A percentile compares a stretch with the other conserved stretches of the same genome.
Conservation (phyloP, 2,888 invertebrate species). For the Cantharis rustica region DNA sequence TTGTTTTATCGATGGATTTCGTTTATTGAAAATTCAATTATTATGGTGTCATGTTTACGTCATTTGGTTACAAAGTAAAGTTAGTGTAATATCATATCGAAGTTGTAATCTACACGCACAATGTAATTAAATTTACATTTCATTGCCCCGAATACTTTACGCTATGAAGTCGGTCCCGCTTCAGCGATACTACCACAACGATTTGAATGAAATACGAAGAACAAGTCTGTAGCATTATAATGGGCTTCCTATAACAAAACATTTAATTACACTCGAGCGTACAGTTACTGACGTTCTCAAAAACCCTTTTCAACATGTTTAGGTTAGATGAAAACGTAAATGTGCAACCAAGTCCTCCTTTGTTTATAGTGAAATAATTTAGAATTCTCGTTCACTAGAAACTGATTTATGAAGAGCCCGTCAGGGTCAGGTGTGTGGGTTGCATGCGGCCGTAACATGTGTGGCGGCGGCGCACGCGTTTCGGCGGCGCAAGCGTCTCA, state of each 20-base stretch:
- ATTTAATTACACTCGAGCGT: slow-evolving; percentile 28
- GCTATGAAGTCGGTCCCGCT: slow-evolving; percentile 12
- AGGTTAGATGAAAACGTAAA: slow-evolving; percentile 23
- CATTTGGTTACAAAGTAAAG: slow-evolving; percentile 21
- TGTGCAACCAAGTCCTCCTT: slow-evolving; percentile 24
- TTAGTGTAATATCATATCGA: slow-evolving; percentile 28
- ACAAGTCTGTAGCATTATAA: slow-evolving; percentile 26
- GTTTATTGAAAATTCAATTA: slow-evolving; percentile 22
- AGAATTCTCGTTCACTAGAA: slow-evolving; percentile 29
- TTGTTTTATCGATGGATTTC: slow-evolving; percentile 11
- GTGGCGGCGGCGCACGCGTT: slow-evolving; percentile 44
- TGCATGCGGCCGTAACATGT: slow-evolving; percentile 29
- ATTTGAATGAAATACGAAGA: slow-evolving; percentile 27
- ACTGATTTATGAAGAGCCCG: slow-evolving; percentile 42
- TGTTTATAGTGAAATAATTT: slow-evolving; percentile 31
- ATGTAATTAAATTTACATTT: slow-evolving; percentile 32
- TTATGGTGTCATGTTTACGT: slow-evolving; percentile 21
- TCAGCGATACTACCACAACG: slow-evolving; percentile 17
- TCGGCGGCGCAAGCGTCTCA: slow-evolving; percentile 48
- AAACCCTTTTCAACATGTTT: slow-evolving; percentile 26
- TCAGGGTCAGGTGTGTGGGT: slow-evolving; percentile 39
- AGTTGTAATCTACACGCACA: slow-evolving; percentile 31
- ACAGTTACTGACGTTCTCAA: slow-evolving; percentile 20
- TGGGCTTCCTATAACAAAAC: slow-evolving; percentile 29
- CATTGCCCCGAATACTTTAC: slow-evolving; percentile 27